phyloP scores from a whole-genome alignment of 2,888 invertebrate species.

The Calameuta idolon region DNA sequence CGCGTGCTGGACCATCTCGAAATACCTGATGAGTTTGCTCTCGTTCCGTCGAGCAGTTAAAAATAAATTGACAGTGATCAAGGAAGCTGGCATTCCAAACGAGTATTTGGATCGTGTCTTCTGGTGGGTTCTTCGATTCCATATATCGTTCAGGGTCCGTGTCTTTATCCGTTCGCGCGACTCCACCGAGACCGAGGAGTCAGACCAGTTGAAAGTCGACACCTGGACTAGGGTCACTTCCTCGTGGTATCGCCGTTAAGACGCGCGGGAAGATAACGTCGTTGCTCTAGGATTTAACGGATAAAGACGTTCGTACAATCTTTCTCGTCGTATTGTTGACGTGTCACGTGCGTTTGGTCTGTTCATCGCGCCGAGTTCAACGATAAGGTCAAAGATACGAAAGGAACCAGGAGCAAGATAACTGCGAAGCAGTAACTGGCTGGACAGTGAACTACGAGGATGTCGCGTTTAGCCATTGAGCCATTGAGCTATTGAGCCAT shows the following conservation, averaged over 20 bases:
- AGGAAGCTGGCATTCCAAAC: neutral
- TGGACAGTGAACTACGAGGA: neutral
- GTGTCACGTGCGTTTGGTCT: neutral
- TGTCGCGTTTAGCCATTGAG: neutral
- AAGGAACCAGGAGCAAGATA: neutral
- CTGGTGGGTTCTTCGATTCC: neutral
- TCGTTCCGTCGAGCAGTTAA: neutral
- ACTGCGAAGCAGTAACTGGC: neutral
- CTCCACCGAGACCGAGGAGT: neutral
- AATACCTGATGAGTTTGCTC: neutral
- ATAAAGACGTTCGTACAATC: neutral
- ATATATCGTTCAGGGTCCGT: neutral
- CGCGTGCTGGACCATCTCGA: conserved; percentile 11
- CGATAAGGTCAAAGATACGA: neutral
- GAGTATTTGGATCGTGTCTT: neutral
- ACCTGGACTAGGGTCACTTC: neutral
- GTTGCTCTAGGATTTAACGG: neutral
- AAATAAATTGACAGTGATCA: neutral
- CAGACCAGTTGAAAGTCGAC: neutral
- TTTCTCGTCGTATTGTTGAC: neutral
- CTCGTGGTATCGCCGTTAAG: neutral
- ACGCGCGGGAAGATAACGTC: neutral
- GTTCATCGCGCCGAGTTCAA: neutral
- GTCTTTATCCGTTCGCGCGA: neutral
- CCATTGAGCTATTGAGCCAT: neutral